Conservation (phyloP, 2,888 invertebrate genomes). For the Apodemia zela region DNA sequence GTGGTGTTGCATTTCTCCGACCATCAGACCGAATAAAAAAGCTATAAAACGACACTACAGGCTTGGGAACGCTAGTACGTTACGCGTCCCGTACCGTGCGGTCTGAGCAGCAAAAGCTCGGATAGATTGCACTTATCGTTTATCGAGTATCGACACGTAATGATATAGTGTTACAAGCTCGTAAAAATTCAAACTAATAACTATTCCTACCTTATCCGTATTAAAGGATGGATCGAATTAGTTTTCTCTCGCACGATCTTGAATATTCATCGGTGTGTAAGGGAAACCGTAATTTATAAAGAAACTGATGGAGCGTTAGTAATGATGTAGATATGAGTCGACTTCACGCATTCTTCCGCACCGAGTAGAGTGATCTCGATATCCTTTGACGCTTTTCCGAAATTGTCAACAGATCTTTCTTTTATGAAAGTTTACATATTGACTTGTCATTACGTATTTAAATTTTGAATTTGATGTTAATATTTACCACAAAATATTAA, state of each 20-base stretch:
- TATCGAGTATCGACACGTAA: slow-evolving; percentile 55
- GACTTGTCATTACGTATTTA: neutral
- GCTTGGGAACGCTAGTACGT: slow-evolving; percentile 71
- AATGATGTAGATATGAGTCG: slow-evolving; percentile 36
- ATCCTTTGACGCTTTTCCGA: slow-evolving; percentile 12
- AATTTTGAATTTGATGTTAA: slow-evolving; percentile 28
- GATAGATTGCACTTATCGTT: slow-evolving; percentile 68
- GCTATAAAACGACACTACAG: slow-evolving; percentile 70
- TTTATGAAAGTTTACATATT: neutral
- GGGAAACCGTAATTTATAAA: slow-evolving; percentile 59
- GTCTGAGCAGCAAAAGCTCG: slow-evolving; percentile 61
- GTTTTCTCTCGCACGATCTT: slow-evolving; percentile 42
- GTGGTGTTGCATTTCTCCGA: slow-evolving; percentile 70
- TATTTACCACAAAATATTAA: slow-evolving; percentile 22
- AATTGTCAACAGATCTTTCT: slow-evolving; percentile 1
- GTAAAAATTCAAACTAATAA: slow-evolving; percentile 64
- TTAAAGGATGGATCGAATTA: slow-evolving; percentile 49
- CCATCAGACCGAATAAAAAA: slow-evolving; percentile 73
- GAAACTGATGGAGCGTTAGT: slow-evolving; percentile 52
- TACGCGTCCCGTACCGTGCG: slow-evolving; percentile 63
- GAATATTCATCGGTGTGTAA: slow-evolving; percentile 62
- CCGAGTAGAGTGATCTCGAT: slow-evolving; percentile 36
- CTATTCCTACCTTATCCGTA: slow-evolving; percentile 43
- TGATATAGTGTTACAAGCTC: slow-evolving; percentile 68
- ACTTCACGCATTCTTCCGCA: slow-evolving; percentile 42